Conservation (phyloP, 1,140 invertebrate genomes). For the Bombus waltoni region DNA sequence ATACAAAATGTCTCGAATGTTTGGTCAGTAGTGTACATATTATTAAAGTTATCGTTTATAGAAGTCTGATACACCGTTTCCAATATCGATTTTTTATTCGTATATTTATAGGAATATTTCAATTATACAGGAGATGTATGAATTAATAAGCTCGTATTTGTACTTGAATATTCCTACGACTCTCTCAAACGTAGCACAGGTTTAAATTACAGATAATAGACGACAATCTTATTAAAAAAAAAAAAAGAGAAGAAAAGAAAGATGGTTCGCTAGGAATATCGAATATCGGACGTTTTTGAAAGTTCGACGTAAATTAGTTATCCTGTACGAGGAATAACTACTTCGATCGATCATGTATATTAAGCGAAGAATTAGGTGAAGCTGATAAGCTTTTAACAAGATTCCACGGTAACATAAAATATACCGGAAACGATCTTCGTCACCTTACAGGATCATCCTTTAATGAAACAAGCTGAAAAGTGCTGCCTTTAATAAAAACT, state of each 20-base stretch:
- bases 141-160: too few species aligned
- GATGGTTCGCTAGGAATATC: not conserved
- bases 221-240: not conserved
- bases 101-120: not conserved
- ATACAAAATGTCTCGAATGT: too few species aligned
- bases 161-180: too few species aligned
- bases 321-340: slow-evolving; percentile 22
- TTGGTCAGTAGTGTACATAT: too few species aligned
- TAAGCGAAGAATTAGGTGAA: slow-evolving; percentile 41
- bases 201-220: not conserved
- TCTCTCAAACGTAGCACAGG: not conserved
- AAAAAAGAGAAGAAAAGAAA: too few species aligned
- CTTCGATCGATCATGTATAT: slow-evolving; percentile 38
- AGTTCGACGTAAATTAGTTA: not conserved
- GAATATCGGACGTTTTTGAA: not conserved
- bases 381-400: slow-evolving; percentile 45
- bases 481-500: slow-evolving; percentile 18
- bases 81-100: not conserved
- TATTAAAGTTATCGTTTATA: not conserved
- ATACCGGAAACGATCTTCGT: slow-evolving; percentile 10
- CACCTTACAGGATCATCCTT: not conserved
- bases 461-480: slow-evolving; percentile 30
- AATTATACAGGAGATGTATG: too few species aligned
- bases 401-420: slow-evolving; percentile 25
- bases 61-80: not conserved